These are phyloP conservation scores for Nycteola revayana DNA, from an alignment of 2,888 invertebrate genomes.

Conservation along the genomic window DNA sequence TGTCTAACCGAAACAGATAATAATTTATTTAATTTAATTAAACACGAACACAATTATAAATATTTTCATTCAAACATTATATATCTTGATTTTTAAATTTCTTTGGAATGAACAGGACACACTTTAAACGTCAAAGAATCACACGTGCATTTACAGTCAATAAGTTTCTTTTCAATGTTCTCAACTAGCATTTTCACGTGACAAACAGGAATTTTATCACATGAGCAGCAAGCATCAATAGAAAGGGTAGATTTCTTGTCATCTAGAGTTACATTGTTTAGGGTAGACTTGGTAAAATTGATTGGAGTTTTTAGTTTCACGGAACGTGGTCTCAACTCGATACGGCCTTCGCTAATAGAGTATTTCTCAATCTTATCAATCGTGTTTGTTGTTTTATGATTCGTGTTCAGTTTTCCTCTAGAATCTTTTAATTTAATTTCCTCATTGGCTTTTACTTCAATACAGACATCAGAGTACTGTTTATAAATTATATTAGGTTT, in stretches of 20 bases:
- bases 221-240: no score
- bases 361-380: no score
- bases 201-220: slow-evolving; percentile 66
- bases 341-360: slow-evolving; percentile 22
- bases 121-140: slow-evolving; percentile 56
- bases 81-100: slow-evolving; percentile 2
- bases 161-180: slow-evolving; percentile 61
- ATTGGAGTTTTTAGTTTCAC: slow-evolving; percentile 36
- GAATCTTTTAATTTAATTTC: slow-evolving; percentile 43
- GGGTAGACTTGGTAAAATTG: slow-evolving; percentile 28
- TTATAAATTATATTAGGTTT: no score
- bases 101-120: slow-evolving; percentile 59
- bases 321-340: slow-evolving; percentile 33
- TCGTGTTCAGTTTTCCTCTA: slow-evolving; percentile 22
- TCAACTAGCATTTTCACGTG: slow-evolving; percentile 72
- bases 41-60: no score
- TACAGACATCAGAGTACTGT: slow-evolving; percentile 16
- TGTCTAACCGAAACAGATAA: no score
- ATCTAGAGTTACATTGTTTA: no score
- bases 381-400: slow-evolving; percentile 34
- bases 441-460: slow-evolving; percentile 19
- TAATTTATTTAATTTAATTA: no score
- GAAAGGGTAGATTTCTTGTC: no score
- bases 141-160: slow-evolving; percentile 59
- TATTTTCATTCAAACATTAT: neutral